Conservation (phyloP, 1,140 invertebrate genomes). For the Diprion similis region DNA sequence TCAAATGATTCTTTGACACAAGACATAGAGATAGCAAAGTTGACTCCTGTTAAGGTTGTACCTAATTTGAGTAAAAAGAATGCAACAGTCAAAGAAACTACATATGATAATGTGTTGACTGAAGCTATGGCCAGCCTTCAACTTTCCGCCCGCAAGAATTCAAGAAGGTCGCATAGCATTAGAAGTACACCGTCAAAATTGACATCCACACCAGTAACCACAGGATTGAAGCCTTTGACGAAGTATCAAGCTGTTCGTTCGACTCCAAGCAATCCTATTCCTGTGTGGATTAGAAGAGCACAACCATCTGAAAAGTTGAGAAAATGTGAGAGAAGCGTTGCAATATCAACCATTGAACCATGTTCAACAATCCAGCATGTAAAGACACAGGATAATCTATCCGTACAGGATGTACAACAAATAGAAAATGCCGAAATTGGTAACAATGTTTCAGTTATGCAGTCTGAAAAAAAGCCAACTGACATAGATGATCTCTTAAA, state of each 20-base stretch:
- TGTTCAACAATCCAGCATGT: too few relatives aligned
- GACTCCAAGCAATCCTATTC: not conserved
- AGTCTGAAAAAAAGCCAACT: not conserved
- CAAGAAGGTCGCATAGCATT: constrained; percentile 19
- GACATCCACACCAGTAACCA: constrained; percentile 30
- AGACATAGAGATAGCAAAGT: constrained; percentile 38
- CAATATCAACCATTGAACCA: too few relatives aligned
- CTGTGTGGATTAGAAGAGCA: too few relatives aligned
- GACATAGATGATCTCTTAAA: not conserved
- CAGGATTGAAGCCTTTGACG: constrained; percentile 10
- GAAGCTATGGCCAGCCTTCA: constrained; percentile 40
- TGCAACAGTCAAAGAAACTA: constrained; percentile 31
- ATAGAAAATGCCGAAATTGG: not conserved
- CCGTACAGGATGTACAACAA: not conserved
- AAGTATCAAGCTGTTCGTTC: constrained; percentile 15
- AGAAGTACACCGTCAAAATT: constrained; percentile 32
- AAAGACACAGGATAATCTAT: too few relatives aligned
- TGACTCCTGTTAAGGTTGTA: constrained; percentile 33
- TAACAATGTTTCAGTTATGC: not conserved
- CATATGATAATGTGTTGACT: constrained; percentile 40
- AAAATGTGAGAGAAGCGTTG: not conserved
- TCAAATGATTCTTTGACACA: constrained; percentile 24
- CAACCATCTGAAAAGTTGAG: constrained; percentile 20
- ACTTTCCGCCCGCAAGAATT: constrained; percentile 27
- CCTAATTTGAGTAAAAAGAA: constrained; percentile 35